Evolutionary conservation across 2,113 vertebrate genomes (phyloP).

Genomic region (Hippocampus zosterae): DNA sequence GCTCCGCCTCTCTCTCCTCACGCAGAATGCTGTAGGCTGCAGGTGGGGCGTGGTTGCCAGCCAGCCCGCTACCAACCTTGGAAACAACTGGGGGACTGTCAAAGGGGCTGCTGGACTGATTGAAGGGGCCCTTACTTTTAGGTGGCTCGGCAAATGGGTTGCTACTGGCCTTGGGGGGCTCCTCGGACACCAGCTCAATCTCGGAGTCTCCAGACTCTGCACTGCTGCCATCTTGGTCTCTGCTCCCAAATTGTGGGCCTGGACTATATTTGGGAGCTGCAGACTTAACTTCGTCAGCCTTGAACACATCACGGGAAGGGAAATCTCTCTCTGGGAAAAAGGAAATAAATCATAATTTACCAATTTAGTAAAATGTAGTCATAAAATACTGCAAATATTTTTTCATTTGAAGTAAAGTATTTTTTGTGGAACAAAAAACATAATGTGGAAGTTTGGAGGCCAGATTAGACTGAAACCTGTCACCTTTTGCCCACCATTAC

Average conservation of each 20-base stretch:
- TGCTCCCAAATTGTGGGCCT: constrained; percentile 50
- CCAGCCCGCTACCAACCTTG: constrained; percentile 80
- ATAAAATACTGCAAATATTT: no score
- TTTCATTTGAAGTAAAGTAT: no score
- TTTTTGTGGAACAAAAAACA: no score
- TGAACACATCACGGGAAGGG: constrained; percentile 60
- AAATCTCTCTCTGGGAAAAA: constrained; percentile 68
- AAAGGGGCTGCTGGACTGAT: constrained; percentile 77
- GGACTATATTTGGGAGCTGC: constrained; percentile 42
- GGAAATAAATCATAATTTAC: constrained; percentile 16
- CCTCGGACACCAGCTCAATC: constrained; percentile 91
- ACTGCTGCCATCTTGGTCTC: constrained; percentile 83
- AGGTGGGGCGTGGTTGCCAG: constrained; percentile 77
- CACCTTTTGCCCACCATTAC: no score
- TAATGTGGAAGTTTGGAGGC: no score
- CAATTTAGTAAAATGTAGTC: no score
- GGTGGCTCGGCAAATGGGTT: constrained; percentile 75
- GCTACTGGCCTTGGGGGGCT: constrained; percentile 67
- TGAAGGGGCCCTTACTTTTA: constrained; percentile 77
- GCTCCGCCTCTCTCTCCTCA: constrained; percentile 93
- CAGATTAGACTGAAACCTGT: no score
- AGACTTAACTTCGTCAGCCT: constrained; percentile 53
- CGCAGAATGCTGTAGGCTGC: constrained; percentile 91
- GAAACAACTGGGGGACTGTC: constrained; percentile 55
- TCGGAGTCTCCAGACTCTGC: constrained; percentile 93